phyloP scores from a whole-genome alignment of 1,140 invertebrate genomes.

The Lamellibrachia luymesi region DNA sequence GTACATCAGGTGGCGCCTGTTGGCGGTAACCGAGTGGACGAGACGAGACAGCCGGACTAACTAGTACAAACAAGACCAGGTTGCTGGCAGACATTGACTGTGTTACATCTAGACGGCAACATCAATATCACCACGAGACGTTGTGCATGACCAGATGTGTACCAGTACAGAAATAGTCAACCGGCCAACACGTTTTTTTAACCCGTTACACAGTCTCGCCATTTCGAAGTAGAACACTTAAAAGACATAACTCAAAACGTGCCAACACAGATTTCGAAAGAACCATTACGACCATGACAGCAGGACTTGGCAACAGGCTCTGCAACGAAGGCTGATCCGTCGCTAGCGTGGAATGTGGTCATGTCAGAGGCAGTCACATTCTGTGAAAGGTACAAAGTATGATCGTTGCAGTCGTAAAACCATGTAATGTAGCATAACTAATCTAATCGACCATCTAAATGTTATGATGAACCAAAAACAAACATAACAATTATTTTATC shows the following conservation, averaged over 20 bases:
- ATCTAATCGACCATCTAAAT: too few relatives aligned
- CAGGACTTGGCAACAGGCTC: too few relatives aligned
- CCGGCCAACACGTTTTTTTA: not conserved
- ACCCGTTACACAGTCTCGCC: not conserved
- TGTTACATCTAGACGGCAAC: not conserved
- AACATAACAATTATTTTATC: too few relatives aligned
- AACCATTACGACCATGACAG: too few relatives aligned
- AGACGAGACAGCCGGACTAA: not conserved
- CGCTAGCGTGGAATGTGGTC: too few relatives aligned
- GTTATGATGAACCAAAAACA: too few relatives aligned
- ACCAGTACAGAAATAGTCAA: not conserved
- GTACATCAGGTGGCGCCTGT: not conserved
- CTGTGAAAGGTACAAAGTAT: too few relatives aligned
- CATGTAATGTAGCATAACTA: too few relatives aligned
- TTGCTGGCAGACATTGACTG: not conserved
- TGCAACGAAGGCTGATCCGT: too few relatives aligned
- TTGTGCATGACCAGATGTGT: not conserved
- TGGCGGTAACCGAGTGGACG: not conserved
- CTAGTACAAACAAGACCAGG: not conserved
- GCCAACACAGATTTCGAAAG: too few relatives aligned
- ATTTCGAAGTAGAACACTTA: not conserved
- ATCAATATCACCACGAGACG: not conserved
- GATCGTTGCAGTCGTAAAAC: too few relatives aligned
- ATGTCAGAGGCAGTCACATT: too few relatives aligned
- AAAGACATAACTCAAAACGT: not conserved